These are phyloP conservation scores for Lottia scabra DNA, from an alignment of 2,888 invertebrate species.

Conservation along the genomic window DNA sequence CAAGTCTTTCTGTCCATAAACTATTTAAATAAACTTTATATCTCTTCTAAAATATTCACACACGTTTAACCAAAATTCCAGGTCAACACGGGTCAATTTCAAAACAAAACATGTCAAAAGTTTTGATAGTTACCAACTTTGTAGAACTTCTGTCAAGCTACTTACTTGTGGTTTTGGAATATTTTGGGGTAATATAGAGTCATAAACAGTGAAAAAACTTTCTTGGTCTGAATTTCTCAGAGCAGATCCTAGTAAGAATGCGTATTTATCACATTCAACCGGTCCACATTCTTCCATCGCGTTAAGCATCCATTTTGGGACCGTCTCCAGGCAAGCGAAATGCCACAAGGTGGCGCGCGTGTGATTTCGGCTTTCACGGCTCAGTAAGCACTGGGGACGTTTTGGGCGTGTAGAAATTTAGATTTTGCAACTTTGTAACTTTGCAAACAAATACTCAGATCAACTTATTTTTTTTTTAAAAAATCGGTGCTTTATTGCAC, in stretches of 20 bases:
- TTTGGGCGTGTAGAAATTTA: too few species aligned
- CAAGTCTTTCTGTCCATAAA: too few species aligned
- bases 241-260: conserved; percentile 61
- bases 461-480: too few species aligned
- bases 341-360: neutral
- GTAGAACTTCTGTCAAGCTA: neutral
- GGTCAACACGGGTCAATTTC: neutral
- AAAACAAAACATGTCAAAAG: conserved; percentile 18
- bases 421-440: too few species aligned
- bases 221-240: conserved; percentile 59
- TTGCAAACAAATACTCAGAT: too few species aligned
- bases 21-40: too few species aligned
- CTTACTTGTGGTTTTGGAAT: conserved; percentile 54
- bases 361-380: too few species aligned
- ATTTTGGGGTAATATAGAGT: conserved; percentile 55
- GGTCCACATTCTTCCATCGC: conserved; percentile 22
- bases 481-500: too few species aligned
- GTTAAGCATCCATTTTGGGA: conserved; percentile 17
- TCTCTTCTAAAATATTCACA: too few species aligned
- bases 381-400: too few species aligned
- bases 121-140: neutral
- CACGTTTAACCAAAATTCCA: too few species aligned
- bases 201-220: conserved; percentile 59
- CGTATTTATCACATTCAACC: conserved; percentile 56
- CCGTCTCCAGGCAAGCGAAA: neutral